Percentiles rank a stretch among this genome's conserved stretches.
Evolutionary conservation across 2,113 vertebrate genomes (phyloP).

Genomic region (Pomatostomus ruficeps): DNA sequence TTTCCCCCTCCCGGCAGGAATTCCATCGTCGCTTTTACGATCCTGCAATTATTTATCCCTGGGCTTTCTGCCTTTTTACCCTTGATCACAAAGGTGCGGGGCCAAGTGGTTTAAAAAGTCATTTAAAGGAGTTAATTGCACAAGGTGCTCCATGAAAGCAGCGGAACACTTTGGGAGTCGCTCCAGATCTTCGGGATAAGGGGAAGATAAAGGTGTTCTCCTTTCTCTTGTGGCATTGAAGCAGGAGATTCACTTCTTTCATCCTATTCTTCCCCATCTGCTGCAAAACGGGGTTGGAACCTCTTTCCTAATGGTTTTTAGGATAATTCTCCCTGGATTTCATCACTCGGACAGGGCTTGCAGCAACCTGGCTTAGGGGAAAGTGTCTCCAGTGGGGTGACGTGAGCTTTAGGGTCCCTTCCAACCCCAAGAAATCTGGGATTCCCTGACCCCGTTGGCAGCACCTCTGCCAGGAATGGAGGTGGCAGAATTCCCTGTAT

Average conservation of each 20-base stretch:
- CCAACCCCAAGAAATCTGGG: background rate
- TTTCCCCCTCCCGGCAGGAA: background rate
- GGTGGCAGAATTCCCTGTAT: background rate
- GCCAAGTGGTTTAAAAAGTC: fast-evolving
- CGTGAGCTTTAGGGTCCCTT: background rate
- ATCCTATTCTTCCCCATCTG: background rate
- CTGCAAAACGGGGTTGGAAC: background rate
- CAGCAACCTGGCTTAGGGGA: background rate
- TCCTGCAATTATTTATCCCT: background rate
- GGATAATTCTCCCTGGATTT: background rate
- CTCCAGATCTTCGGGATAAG: background rate
- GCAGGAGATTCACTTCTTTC: background rate
- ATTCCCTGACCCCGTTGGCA: background rate
- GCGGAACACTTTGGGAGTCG: background rate
- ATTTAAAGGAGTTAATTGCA: background rate
- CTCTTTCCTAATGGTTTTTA: background rate
- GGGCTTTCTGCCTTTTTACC: background rate
- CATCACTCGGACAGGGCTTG: background rate
- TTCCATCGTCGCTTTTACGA: background rate
- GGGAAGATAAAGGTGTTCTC: background rate
- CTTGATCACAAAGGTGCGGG: background rate
- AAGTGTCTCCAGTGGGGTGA: background rate
- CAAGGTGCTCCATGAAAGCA: background rate
- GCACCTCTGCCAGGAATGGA: background rate
- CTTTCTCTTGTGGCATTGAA: background rate